Percentiles rank a stretch among this genome's conserved stretches.
Conservation (phyloP, 2,113 vertebrate genomes). For the Phoenicopterus ruber region DNA sequence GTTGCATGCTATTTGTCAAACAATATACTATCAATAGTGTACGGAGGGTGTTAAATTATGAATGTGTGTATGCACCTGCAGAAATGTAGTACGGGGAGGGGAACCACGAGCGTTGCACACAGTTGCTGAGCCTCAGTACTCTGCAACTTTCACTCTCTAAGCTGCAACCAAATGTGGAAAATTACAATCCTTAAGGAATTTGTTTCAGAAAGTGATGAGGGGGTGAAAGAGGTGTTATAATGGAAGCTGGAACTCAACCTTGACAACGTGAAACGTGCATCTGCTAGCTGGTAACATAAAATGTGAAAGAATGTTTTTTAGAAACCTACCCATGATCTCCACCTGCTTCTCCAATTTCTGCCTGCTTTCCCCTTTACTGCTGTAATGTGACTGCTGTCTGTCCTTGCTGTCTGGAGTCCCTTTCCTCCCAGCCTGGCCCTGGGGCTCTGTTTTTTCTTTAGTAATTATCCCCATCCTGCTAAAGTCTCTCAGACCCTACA, state of each 20-base stretch:
- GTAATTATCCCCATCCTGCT: neutral
- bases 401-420: neutral
- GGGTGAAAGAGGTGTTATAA: neutral
- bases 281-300: neutral
- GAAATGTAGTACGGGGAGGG: fast-evolving
- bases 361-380: neutral
- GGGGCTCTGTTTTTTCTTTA: neutral
- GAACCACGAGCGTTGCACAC: fast-evolving
- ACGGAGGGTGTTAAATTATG: neutral
- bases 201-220: neutral
- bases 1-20: neutral
- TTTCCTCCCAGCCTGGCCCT: neutral
- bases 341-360: neutral
- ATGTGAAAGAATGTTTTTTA: neutral
- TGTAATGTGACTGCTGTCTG: neutral
- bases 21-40: neutral
- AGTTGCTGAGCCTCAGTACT: neutral
- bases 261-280: neutral
- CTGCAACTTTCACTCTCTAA: neutral
- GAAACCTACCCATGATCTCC: neutral
- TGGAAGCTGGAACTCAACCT: neutral
- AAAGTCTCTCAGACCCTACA: neutral
- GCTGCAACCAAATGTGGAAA: neutral
- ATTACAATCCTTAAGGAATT: neutral
- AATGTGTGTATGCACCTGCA: neutral